phyloP scores from a whole-genome alignment of 2,797 vertebrate genomes.

The Enteromius argenteus region DNA sequence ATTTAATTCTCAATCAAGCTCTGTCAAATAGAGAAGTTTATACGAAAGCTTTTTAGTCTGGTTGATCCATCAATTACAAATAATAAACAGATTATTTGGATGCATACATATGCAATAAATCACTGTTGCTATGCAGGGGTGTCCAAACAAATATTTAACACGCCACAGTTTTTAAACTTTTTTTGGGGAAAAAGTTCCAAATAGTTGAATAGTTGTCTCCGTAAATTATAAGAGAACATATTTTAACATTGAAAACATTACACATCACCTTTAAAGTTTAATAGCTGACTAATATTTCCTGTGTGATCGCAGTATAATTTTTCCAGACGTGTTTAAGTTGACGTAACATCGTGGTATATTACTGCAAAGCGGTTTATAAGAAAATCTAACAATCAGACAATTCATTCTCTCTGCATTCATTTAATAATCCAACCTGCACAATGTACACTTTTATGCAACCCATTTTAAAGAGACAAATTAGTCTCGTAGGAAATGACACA shows the following conservation, averaged over 20 bases:
- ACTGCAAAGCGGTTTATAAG: constrained; percentile 36
- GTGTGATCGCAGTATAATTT: constrained; percentile 56
- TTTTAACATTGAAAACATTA: constrained; percentile 14
- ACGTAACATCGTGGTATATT: constrained; percentile 25
- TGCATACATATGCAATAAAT: background rate
- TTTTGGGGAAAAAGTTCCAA: background rate
- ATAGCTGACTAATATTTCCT: constrained; percentile 52
- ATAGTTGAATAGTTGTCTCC: background rate
- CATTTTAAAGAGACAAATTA: constrained; percentile 46
- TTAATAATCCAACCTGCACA: constrained; percentile 48
- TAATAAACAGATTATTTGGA: background rate
- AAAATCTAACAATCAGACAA: constrained; percentile 36
- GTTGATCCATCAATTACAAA: background rate
- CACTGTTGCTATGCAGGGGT: background rate
- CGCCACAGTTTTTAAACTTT: background rate
- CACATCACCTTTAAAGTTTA: background rate
- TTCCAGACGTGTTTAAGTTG: constrained; percentile 44
- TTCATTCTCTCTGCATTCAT: constrained; percentile 41
- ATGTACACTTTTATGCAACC: constrained; percentile 39
- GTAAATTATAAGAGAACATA: background rate
- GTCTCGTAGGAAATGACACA: constrained; percentile 42
- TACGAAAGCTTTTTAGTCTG: background rate
- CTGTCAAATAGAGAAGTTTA: background rate
- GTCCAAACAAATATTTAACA: background rate
- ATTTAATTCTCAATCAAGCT: background rate